phyloP scores from a whole-genome alignment of 2,797 vertebrate genomes.

The Gymnoscopelus braueri region DNA sequence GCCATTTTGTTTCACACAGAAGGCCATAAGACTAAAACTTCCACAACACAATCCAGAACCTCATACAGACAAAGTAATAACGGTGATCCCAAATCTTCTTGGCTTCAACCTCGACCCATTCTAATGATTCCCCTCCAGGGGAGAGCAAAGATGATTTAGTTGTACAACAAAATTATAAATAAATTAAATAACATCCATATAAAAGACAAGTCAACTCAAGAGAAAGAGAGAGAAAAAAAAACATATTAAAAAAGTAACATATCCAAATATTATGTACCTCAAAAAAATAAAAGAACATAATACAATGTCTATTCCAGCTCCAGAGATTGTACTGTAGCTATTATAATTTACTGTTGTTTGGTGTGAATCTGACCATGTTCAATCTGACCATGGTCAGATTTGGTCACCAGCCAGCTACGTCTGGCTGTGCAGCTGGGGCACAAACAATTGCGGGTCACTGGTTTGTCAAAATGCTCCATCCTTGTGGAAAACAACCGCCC shows the following conservation, averaged over 20 bases:
- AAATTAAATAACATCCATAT: conserved; percentile 38
- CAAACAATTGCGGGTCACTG: conserved; percentile 45
- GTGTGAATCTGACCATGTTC: too few species aligned
- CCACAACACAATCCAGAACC: conserved; percentile 36
- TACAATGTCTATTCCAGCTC: conserved; percentile 32
- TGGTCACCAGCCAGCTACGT: conserved; percentile 50
- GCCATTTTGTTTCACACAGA: conserved; percentile 4
- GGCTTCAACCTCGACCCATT: conserved; percentile 45
- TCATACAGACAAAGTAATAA: conserved; percentile 41
- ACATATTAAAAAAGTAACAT: conserved; percentile 60
- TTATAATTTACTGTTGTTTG: too few species aligned
- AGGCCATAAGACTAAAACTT: conserved; percentile 17
- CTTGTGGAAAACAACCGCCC: conserved; percentile 37
- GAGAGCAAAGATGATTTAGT: conserved; percentile 44
- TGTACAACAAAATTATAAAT: conserved; percentile 9
- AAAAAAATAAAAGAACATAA: conserved; percentile 20
- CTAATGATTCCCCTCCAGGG: conserved; percentile 49
- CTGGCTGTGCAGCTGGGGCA: conserved; percentile 47
- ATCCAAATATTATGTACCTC: conserved; percentile 54
- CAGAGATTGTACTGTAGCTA: conserved; percentile 9
- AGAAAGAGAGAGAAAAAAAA: conserved; percentile 46
- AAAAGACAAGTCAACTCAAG: conserved; percentile 31
- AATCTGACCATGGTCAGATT: conserved; percentile 28
- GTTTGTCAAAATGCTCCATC: conserved; percentile 48
- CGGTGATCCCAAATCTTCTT: conserved; percentile 47